A percentile compares a stretch with the other conserved stretches of the same genome.
phyloP scores from a whole-genome alignment of 2,797 vertebrate species.

The Danio jaintianensis region DNA sequence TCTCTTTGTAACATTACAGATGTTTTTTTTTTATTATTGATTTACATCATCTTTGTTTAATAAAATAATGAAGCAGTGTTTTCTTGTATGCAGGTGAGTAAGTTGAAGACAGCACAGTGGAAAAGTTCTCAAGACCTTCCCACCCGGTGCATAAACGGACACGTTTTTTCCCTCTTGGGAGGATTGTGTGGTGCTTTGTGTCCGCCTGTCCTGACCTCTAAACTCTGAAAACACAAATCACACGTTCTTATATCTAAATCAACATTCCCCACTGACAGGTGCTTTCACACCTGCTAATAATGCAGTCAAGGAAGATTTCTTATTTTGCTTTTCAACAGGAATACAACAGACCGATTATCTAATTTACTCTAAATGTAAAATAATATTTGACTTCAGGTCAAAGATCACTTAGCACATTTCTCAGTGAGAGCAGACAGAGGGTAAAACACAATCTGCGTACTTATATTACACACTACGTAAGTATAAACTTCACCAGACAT shows the following conservation, averaged over 20 bases:
- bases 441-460: not conserved
- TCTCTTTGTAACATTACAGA: too few relatives aligned
- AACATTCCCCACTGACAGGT: slow-evolving; percentile 43
- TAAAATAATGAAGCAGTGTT: not conserved
- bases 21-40: too few relatives aligned
- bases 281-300: slow-evolving; percentile 40
- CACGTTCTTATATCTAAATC: slow-evolving; percentile 24
- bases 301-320: not conserved
- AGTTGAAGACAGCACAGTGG: slow-evolving; percentile 4
- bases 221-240: slow-evolving; percentile 35
- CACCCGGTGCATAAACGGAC: slow-evolving; percentile 40
- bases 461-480: not conserved
- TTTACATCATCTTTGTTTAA: too few relatives aligned
- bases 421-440: slow-evolving; percentile 11
- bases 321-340: not conserved
- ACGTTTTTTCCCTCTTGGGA: slow-evolving; percentile 11
- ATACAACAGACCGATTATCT: not conserved
- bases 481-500: not conserved
- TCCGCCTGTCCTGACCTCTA: slow-evolving; percentile 18
- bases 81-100: not conserved
- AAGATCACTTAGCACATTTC: slow-evolving; percentile 12
- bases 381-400: slow-evolving; percentile 1
- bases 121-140: slow-evolving; percentile 44
- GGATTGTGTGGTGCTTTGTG: slow-evolving; percentile 40
- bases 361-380: slow-evolving; percentile 15